A percentile compares a stretch with the other conserved stretches of the same genome.
Conservation (phyloP, 2,113 vertebrate genomes). For the Corynorhinus townsendii region DNA sequence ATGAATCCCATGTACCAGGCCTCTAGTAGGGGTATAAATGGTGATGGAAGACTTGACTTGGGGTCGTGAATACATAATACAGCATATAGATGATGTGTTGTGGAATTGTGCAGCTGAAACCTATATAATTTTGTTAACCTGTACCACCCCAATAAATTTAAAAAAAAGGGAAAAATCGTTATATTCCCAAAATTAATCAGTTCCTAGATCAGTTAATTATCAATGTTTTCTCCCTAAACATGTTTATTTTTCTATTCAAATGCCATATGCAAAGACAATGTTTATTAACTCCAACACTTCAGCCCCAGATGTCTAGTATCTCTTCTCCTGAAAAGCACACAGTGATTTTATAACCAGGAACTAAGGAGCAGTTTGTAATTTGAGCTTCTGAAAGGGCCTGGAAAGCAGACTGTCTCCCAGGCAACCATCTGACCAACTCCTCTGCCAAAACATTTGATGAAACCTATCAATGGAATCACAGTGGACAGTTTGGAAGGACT, state of each 20-base stretch:
- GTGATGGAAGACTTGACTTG: not conserved
- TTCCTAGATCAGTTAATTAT: not conserved
- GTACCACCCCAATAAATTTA: not conserved
- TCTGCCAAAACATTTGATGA: not conserved
- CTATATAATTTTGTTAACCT: not conserved
- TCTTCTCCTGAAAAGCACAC: not conserved
- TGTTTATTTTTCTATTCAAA: not conserved
- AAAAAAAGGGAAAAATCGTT: not conserved
- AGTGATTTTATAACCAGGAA: conserved; percentile 25
- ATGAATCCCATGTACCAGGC: no score
- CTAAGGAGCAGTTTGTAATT: not conserved
- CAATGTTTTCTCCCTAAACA: not conserved
- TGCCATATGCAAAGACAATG: not conserved
- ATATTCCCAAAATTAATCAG: not conserved
- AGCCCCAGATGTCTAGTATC: not conserved
- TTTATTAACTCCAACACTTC: not conserved
- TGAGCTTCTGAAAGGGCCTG: not conserved
- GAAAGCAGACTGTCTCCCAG: not conserved
- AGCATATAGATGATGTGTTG: not conserved
- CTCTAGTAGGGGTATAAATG: not conserved
- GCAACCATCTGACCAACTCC: not conserved
- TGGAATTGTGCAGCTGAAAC: not conserved
- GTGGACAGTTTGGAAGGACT: not conserved
- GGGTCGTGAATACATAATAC: not conserved
- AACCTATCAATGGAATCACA: not conserved